phyloP scores from a whole-genome alignment of 2,888 invertebrate species.

The Ellobium chinense region DNA sequence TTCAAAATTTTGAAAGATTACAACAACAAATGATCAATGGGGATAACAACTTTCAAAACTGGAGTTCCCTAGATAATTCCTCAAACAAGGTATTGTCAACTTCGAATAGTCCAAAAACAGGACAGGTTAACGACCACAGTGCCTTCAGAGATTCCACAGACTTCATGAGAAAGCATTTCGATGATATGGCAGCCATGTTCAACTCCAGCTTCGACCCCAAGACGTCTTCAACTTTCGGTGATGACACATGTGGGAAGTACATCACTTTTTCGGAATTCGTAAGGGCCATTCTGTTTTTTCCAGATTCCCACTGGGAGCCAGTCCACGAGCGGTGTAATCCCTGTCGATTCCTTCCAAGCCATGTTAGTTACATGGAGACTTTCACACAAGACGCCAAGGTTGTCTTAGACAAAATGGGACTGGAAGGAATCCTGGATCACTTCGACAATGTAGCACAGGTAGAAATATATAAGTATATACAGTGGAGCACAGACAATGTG shows the following conservation, averaged over 20 bases:
- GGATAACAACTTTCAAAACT: not conserved
- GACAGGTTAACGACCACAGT: not conserved
- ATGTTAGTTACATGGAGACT: slow-evolving; percentile 58
- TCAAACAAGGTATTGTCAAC: not conserved
- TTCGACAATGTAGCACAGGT: slow-evolving; percentile 30
- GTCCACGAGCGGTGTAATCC: slow-evolving; percentile 58
- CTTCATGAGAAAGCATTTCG: not conserved
- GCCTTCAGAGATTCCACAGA: not conserved
- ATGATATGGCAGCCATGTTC: not conserved
- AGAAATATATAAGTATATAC: too few relatives aligned
- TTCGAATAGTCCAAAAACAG: not conserved
- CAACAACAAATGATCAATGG: not conserved
- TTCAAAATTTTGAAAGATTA: not conserved
- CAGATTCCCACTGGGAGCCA: slow-evolving; percentile 61
- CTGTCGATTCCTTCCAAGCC: slow-evolving; percentile 53
- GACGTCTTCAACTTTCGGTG: not conserved
- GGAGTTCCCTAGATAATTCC: not conserved
- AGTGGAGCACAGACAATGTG: too few relatives aligned
- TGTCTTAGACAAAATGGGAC: slow-evolving; percentile 47
- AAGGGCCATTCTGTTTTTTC: slow-evolving; percentile 47
- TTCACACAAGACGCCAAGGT: slow-evolving; percentile 53
- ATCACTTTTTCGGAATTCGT: slow-evolving; percentile 62
- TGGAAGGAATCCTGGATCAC: slow-evolving; percentile 38
- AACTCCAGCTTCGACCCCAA: not conserved
- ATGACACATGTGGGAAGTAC: slow-evolving; percentile 55